Evolutionary conservation across 2,888 invertebrate species (phyloP).

Genomic region (Mythimna albipuncta): DNA sequence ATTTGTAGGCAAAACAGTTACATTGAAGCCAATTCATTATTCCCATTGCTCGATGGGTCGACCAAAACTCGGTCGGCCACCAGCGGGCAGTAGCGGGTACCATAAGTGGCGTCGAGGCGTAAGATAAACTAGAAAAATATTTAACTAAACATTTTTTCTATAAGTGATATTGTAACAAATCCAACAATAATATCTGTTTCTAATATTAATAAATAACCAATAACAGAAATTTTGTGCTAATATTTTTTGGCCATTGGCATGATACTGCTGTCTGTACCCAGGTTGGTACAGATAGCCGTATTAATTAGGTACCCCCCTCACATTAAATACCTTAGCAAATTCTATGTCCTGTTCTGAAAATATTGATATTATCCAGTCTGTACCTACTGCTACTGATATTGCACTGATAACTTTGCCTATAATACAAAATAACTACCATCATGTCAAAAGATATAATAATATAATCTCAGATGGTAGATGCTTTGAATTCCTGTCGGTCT

Average conservation of each 20-base stretch:
- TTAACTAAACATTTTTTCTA: constrained; percentile 41
- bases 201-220: constrained; percentile 20
- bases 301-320: too few species aligned
- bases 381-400: not conserved
- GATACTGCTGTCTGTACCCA: too few species aligned
- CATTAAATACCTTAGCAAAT: too few species aligned
- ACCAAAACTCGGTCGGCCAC: constrained; percentile 45
- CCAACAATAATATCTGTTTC: constrained; percentile 18
- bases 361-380: not conserved
- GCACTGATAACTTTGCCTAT: constrained; percentile 3
- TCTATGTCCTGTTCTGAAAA: not conserved
- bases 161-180: constrained; percentile 27
- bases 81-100: constrained; percentile 41
- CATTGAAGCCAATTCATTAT: constrained; percentile 48
- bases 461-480: not conserved
- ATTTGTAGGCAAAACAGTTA: constrained; percentile 57
- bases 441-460: not conserved
- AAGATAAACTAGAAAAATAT: constrained; percentile 33
- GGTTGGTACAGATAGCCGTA: too few species aligned
- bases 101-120: constrained; percentile 41
- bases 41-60: constrained; percentile 52
- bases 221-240: constrained; percentile 33
- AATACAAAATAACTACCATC: constrained; percentile 7
- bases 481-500: constrained; percentile 9
- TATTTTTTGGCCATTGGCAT: not conserved